Base-by-base conservation (phyloP, 2,797 vertebrate genomes). In the Gambelia wislizenii region DNA sequence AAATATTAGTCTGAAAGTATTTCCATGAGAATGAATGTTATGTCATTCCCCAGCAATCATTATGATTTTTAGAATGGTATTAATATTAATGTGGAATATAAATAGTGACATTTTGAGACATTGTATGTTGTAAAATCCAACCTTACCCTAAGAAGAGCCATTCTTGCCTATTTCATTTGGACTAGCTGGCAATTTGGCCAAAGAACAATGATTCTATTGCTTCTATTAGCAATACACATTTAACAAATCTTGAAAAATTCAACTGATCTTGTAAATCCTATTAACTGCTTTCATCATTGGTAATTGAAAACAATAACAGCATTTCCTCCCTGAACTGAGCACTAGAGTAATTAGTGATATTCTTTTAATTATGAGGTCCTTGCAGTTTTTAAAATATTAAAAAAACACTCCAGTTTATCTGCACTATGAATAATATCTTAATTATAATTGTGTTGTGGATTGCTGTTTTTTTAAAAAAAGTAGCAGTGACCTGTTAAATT, bases 241-340 rank as follows among this genome's bases (percentile, higher is more conserved):
- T 87, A 49, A 83, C 84, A 83, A 69, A 77, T 77, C 20, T 70
- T 89, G 82, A 56, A 69, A 78, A 87, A 22, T 80, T 16, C 61
- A 88, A 44, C 30, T 56, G 52, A 42, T 0, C 30, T 47, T 87
- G 61, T 64, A 83, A 83, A 80, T 64, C 59, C 14, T 70, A 74
- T 64, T 61, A 12, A 56, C 52, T 87, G 18, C 4, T 61, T 74
- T n/a, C 39, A 87, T 79, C 47, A 56, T 25, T 33, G 42, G n/a
- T 84, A 90, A 78, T 72, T 44, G 54, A 78, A 90, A 90, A 42
- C 18, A 89, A 69, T 56, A 18, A 20, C 22, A 54, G 4, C 30
- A 9, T 86, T 70, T 52, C 5, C 14, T 75, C 36, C 5, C 25
- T 83, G 52, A 83, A 69, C 6, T 79, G 54, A 78, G 25, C 22